Conservation (phyloP, 2,888 invertebrate species). For the Leptopilina myrica region DNA sequence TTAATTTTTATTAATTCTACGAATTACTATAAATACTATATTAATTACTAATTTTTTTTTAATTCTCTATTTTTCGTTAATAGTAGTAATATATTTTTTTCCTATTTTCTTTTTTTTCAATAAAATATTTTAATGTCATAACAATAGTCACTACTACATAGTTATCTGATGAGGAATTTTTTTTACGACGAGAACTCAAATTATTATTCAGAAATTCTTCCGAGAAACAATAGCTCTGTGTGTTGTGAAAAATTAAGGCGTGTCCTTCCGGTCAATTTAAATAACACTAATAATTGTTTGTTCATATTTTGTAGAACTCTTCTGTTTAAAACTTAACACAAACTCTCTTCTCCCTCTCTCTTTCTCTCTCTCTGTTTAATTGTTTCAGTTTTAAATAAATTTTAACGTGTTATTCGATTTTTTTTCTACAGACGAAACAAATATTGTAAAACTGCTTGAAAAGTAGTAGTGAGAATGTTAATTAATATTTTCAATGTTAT, state of each 20-base stretch:
- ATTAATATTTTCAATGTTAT: background rate
- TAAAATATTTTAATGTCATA: no score
- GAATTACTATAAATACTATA: no score
- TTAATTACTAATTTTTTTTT: no score
- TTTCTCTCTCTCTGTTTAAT: background rate
- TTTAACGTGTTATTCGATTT: background rate
- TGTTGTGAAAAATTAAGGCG: conserved; percentile 1
- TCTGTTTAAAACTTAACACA: background rate
- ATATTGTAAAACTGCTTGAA: conserved; percentile 10
- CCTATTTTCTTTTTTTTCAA: no score
- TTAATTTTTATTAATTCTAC: no score
- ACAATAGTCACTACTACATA: no score
- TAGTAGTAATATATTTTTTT: no score
- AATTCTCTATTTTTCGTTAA: no score
- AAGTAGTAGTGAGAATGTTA: background rate
- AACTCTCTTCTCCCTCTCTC: background rate
- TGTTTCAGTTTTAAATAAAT: background rate
- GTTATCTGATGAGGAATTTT: background rate
- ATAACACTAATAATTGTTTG: conserved; percentile 7
- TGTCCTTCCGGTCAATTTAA: conserved; percentile 3
- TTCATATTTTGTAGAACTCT: conserved; percentile 1
- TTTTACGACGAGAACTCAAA: background rate
- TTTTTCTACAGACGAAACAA: background rate
- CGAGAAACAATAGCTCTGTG: background rate
- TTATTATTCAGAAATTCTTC: background rate